A percentile compares a stretch with the other conserved stretches of the same genome.
Conservation (phyloP, 1,140 invertebrate species). For the Artemia franciscana region DNA sequence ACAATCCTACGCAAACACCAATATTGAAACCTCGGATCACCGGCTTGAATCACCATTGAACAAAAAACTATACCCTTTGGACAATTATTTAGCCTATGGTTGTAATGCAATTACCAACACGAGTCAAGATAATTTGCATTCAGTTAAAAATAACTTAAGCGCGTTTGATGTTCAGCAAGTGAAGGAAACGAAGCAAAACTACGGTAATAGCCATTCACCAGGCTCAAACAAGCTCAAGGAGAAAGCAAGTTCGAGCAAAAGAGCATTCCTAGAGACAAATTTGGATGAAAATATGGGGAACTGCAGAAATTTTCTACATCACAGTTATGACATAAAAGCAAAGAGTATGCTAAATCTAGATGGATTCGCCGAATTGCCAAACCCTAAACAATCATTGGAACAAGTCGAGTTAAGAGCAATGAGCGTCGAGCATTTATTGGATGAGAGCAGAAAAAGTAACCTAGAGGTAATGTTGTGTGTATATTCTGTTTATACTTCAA, state of each 20-base stretch:
- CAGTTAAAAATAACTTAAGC: background rate
- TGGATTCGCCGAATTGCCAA: constrained; percentile 18
- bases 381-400: background rate
- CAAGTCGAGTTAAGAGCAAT: constrained; percentile 31
- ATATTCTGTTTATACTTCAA: no score
- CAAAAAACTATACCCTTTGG: background rate
- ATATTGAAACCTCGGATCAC: no score
- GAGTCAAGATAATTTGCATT: background rate
- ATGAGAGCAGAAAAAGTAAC: constrained; percentile 58
- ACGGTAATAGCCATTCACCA: background rate
- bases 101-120: no score
- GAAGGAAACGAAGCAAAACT: background rate
- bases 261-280: constrained; percentile 11
- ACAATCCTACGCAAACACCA: no score
- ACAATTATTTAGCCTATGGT: no score
- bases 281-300: constrained; percentile 25
- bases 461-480: constrained; percentile 48
- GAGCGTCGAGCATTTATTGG: constrained; percentile 77
- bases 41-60: background rate
- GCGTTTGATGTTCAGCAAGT: background rate
- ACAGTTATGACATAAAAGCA: constrained; percentile 32
- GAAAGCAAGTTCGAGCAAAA: constrained; percentile 3
- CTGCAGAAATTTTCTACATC: constrained; percentile 10
- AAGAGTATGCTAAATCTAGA: constrained; percentile 51
- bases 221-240: no score